A percentile compares a stretch with the other conserved stretches of the same genome.
Evolutionary conservation across 2,113 vertebrate genomes (phyloP).

Genomic region (Hypocryptadius cinnamomeus): DNA sequence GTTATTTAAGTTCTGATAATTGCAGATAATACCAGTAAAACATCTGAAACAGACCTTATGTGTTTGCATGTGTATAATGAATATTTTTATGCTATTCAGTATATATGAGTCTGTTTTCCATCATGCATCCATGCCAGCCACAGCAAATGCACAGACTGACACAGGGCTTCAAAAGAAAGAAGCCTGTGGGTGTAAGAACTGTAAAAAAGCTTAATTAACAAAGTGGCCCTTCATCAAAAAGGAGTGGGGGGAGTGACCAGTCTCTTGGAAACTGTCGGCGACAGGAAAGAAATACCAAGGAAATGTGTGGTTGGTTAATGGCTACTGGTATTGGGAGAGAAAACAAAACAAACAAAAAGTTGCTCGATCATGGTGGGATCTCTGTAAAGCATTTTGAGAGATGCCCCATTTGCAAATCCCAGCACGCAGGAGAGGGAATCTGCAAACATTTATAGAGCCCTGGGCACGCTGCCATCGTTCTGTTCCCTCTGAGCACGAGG

Average conservation of each 20-base stretch:
- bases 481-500: background rate
- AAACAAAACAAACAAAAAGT: slow-evolving; percentile 24
- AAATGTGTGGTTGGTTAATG: background rate
- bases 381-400: background rate
- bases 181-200: background rate
- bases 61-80: background rate
- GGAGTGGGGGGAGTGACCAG: background rate
- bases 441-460: background rate
- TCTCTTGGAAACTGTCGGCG: slow-evolving; percentile 7
- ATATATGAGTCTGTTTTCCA: background rate
- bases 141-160: background rate
- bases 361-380: background rate
- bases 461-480: background rate
- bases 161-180: background rate
- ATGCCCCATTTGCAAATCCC: background rate
- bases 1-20: background rate
- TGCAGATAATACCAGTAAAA: background rate
- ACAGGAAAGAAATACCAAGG: background rate
- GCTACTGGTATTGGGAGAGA: background rate
- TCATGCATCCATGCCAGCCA: background rate
- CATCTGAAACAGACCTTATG: background rate
- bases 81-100: background rate
- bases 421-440: background rate
- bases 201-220: slow-evolving; percentile 23
- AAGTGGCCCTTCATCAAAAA: slow-evolving; percentile 14